Evolutionary conservation across 2,888 invertebrate genomes (phyloP).

Genomic region (Acronicta leporina): DNA sequence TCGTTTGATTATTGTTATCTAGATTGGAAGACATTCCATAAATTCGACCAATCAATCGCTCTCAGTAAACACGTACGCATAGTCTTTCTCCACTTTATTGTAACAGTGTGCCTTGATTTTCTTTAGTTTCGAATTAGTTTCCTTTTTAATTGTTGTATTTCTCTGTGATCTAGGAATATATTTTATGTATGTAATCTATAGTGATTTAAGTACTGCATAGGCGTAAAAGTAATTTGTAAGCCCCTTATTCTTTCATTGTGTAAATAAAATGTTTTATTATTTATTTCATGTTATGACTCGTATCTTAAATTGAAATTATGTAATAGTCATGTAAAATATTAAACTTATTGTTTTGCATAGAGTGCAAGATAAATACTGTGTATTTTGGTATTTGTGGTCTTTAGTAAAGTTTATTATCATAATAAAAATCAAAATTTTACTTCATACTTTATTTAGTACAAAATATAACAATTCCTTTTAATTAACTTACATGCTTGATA

Average conservation of each 20-base stretch:
- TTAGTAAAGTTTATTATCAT: not conserved
- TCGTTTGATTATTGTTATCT: not conserved
- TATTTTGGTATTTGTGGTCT: not conserved
- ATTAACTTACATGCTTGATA: slow-evolving; percentile 70
- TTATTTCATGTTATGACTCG: slow-evolving; percentile 20
- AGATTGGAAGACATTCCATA: slow-evolving; percentile 55
- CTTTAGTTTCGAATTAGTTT: slow-evolving; percentile 30
- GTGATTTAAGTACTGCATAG: slow-evolving; percentile 46
- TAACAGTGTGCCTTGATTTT: slow-evolving; percentile 59
- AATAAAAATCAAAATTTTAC: slow-evolving; percentile 49
- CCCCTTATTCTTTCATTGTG: slow-evolving; percentile 54
- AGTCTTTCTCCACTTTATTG: slow-evolving; percentile 31
- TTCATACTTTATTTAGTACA: slow-evolving; percentile 81
- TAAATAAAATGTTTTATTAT: slow-evolving; percentile 68
- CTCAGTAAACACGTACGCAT: slow-evolving; percentile 20
- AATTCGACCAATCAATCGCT: slow-evolving; percentile 18
- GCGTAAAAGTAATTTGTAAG: slow-evolving; percentile 51
- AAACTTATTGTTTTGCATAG: not conserved
- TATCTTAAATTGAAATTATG: not conserved
- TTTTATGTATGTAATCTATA: slow-evolving; percentile 56
- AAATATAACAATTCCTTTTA: slow-evolving; percentile 81
- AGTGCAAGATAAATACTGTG: slow-evolving; percentile 1
- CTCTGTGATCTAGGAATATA: slow-evolving; percentile 81
- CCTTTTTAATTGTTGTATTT: slow-evolving; percentile 59
- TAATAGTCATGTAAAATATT: not conserved